A percentile compares a stretch with the other conserved stretches of the same genome.
phyloP scores from a whole-genome alignment of 1,140 invertebrate genomes.

The Pogonomyrmex californicus region DNA sequence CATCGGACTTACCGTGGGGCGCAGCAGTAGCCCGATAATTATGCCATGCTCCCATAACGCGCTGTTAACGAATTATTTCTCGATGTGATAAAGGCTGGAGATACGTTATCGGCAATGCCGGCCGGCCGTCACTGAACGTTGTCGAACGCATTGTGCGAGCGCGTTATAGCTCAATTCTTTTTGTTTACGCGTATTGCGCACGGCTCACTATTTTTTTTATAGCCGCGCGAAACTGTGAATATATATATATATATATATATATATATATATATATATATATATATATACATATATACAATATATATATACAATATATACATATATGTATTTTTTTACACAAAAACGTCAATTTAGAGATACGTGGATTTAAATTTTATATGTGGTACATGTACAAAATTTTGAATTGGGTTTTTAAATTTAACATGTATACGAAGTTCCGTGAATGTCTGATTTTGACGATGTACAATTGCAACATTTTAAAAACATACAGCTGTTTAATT shows the following conservation, averaged over 20 bases:
- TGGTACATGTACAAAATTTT: slow-evolving; percentile 5
- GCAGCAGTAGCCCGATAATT: slow-evolving; percentile 76
- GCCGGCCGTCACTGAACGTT: not conserved
- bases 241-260: not conserved
- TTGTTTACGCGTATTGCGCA: slow-evolving; percentile 27
- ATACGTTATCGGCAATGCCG: slow-evolving; percentile 66
- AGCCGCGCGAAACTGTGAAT: not conserved
- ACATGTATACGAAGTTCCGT: not conserved
- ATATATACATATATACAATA: not conserved
- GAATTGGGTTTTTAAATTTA: slow-evolving; percentile 40
- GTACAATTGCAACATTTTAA: not conserved
- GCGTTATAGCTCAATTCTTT: slow-evolving; percentile 59
- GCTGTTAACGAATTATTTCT: slow-evolving; percentile 82
- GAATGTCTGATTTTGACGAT: not conserved
- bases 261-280: no score
- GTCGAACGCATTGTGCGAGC: not conserved
- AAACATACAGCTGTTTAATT: slow-evolving; percentile 12
- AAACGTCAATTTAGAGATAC: slow-evolving; percentile 38
- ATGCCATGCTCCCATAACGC: slow-evolving; percentile 78
- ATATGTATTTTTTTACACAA: slow-evolving; percentile 4
- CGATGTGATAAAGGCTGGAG: slow-evolving; percentile 70
- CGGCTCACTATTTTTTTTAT: slow-evolving; percentile 9
- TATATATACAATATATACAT: not conserved
- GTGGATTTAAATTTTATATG: slow-evolving; percentile 34
- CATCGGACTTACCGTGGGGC: slow-evolving; percentile 44